Evolutionary conservation across 2,888 invertebrate species (phyloP).

Genomic region (Sphaerophoria rueppellii): DNA sequence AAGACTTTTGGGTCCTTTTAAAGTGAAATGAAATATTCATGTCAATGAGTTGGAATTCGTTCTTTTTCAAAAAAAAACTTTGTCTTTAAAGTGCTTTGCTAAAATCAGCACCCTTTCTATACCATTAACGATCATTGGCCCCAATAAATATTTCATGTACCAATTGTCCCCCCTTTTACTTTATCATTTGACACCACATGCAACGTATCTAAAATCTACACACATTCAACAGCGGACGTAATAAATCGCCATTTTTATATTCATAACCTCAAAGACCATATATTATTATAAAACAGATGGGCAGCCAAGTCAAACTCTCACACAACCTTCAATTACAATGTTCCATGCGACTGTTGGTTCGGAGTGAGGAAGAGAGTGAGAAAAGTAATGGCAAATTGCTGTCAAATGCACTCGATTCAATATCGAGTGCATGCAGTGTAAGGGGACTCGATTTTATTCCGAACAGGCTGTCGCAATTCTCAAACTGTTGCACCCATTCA

Average conservation of each 20-base stretch:
- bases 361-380: not conserved
- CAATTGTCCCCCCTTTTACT: not conserved
- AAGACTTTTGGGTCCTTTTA: too few species aligned
- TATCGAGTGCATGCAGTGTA: too few species aligned
- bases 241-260: slow-evolving; percentile 1
- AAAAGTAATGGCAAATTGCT: slow-evolving; percentile 51
- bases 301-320: slow-evolving; percentile 35
- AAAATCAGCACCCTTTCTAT: not conserved
- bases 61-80: too few species aligned
- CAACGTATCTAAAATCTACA: not conserved
- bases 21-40: too few species aligned
- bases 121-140: not conserved
- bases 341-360: slow-evolving; percentile 9
- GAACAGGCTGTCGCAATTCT: not conserved
- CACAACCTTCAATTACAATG: slow-evolving; percentile 30
- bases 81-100: not conserved
- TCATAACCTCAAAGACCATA: slow-evolving; percentile 6
- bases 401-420: slow-evolving; percentile 50
- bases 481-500: slow-evolving; percentile 34
- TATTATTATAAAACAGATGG: slow-evolving; percentile 26
- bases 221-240: not conserved
- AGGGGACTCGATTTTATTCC: not conserved
- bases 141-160: slow-evolving; percentile 1
- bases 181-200: not conserved
- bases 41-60: too few species aligned